Evolutionary conservation across 2,113 vertebrate species (phyloP).

Genomic region (Pleuronectes platessa): DNA sequence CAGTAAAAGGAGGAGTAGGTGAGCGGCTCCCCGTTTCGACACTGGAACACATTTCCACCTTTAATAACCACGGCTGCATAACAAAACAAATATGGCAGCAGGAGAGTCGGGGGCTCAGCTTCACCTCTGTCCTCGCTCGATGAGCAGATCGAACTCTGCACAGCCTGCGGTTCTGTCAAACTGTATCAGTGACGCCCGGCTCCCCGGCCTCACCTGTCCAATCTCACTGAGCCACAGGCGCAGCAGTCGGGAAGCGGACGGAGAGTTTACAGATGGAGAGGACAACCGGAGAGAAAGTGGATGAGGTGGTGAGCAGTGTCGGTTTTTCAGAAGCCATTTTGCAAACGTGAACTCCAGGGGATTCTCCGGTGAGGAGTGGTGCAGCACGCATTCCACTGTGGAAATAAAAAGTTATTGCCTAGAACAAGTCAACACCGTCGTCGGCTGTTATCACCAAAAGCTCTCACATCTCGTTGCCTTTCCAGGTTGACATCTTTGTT

Average conservation of each 20-base stretch:
- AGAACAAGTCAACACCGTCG: too few species aligned
- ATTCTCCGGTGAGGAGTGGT: too few species aligned
- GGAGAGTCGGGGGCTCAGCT: background rate
- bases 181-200: conserved; percentile 67
- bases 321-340: background rate
- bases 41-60: conserved; percentile 28
- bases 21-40: background rate
- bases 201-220: conserved; percentile 71
- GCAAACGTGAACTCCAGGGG: too few species aligned
- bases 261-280: background rate
- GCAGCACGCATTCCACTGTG: too few species aligned
- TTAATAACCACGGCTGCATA: conserved; percentile 24
- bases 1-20: conserved; percentile 11
- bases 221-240: conserved; percentile 73
- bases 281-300: background rate
- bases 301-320: background rate
- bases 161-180: conserved; percentile 58
- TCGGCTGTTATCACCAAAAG: too few species aligned
- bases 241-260: background rate
- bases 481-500: too few species aligned
- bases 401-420: too few species aligned
- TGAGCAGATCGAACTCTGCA: conserved; percentile 63
- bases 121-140: conserved; percentile 41
- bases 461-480: too few species aligned
- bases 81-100: conserved; percentile 30